Evolutionary conservation across 2,888 invertebrate genomes (phyloP), one percentile per base, ranked within the genome.

Genomic region (Sepiola atlantica): DNA sequence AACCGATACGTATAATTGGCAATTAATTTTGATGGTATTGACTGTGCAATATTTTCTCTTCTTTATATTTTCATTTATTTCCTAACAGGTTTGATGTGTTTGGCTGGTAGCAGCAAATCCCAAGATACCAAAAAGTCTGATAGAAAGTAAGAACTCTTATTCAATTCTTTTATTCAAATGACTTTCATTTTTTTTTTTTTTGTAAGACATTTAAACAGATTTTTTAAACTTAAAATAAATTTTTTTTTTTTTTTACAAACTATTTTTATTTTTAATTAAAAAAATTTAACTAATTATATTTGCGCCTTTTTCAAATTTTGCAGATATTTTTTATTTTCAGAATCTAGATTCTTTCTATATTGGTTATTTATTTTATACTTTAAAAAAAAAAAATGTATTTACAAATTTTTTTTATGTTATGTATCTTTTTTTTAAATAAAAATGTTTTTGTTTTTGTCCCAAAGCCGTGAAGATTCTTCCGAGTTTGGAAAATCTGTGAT

Each of bases 401-500:
- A 14, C 77, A n/a, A 45, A 16, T 32, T 77, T 16, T 77, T 28
- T 28, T 77, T 77, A 12, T 32, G n/a, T n/a, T n/a, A n/a, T n/a
- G n/a, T n/a, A n/a, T n/a, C n/a, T n/a, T n/a, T n/a, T 77, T 77
- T 77, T 32, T 32, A n/a, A 32, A 1, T 77, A 77, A n/a, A 18
- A 77, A 77, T 77, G 28, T 32, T 16, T 12, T n/a, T 92, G 12
- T 92, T 16, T 55, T 55, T 55, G 18, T 55, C 14, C 3, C 28
- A 54, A 55, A 92, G 92, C 55, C 92, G 54, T 92, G 92, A 92
- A 28, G 54, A 92, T 92, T 28, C 92, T 55, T 92, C 55, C 0
- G 92, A 92, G 28, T 92, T 92, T 14, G 55, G 55, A 6, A 92
- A 92, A 92, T 92, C 92, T 55, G 92, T 92, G 45, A 92, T 92